A percentile compares a stretch with the other conserved stretches of the same genome.
These are phyloP conservation scores for Leptopilina myrica DNA, from an alignment of 2,888 invertebrate species.

Conservation along the genomic window DNA sequence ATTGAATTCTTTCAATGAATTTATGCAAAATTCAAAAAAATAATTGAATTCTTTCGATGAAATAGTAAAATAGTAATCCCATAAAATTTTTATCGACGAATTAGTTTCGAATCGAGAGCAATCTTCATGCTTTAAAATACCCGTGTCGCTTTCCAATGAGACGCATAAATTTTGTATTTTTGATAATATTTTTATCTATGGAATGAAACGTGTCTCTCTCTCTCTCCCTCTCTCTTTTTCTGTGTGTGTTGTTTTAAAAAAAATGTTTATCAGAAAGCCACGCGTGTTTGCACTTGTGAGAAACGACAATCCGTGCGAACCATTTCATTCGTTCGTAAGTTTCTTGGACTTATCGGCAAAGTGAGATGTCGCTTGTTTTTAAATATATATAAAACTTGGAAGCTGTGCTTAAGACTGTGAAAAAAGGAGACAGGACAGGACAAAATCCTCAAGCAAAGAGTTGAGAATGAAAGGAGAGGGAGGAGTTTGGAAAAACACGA, in stretches of 20 bases:
- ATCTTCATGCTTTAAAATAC: constrained; percentile 33
- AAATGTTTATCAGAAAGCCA: neutral
- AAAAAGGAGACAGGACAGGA: neutral
- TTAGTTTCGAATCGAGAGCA: constrained; percentile 10
- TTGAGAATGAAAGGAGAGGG: constrained; percentile 43
- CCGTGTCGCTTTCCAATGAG: constrained; percentile 42
- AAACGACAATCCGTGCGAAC: constrained; percentile 46
- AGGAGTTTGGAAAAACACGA: constrained; percentile 77
- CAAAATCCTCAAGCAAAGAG: constrained; percentile 33
- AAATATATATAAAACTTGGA: constrained; percentile 63
- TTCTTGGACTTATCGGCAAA: constrained; percentile 61
- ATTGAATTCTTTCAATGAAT: too few relatives aligned
- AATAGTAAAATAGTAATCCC: too few relatives aligned
- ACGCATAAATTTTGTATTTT: constrained; percentile 52
- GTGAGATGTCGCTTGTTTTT: constrained; percentile 65
- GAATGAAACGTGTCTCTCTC: neutral
- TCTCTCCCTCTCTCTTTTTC: neutral
- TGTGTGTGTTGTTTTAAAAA: too few relatives aligned
- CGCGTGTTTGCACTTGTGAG: constrained; percentile 27
- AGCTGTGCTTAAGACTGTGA: constrained; percentile 46
- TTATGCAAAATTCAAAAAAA: too few relatives aligned
- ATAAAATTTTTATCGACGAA: neutral
- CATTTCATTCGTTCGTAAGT: constrained; percentile 52
- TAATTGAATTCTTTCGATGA: too few relatives aligned
- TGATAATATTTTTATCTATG: constrained; percentile 24